phyloP scores from a whole-genome alignment of 2,797 vertebrate species.

The Tokudaia tokunoshimensis region DNA sequence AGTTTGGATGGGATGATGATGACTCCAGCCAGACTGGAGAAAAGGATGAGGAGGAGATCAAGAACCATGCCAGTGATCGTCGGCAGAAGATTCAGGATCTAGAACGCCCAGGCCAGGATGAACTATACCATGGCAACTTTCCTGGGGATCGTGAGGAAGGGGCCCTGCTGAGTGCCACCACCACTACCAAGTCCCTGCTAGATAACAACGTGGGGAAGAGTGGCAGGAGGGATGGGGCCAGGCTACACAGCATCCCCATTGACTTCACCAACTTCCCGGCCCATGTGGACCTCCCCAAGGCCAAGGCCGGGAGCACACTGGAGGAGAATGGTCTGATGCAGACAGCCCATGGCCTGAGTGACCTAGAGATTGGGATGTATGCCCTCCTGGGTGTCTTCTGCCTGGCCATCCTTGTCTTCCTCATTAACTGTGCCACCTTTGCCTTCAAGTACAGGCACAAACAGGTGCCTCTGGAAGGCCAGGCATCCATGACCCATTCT shows the following conservation, averaged over 20 bases:
- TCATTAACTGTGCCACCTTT: conserved; percentile 97
- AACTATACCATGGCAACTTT: conserved; percentile 90
- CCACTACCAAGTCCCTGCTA: conserved; percentile 91
- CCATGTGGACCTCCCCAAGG: conserved; percentile 92
- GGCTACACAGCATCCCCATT: conserved; percentile 92
- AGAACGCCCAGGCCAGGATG: conserved; percentile 90
- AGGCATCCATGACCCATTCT: conserved; percentile 93
- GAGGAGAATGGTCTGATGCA: conserved; percentile 91
- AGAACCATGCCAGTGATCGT: conserved; percentile 92
- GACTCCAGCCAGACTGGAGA: conserved; percentile 85
- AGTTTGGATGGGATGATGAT: conserved; percentile 91
- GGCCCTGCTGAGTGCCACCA: conserved; percentile 87
- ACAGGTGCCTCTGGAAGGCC: conserved; percentile 94
- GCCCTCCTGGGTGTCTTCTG: conserved; percentile 98
- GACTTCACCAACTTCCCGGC: conserved; percentile 96
- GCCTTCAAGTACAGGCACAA: conserved; percentile 96
- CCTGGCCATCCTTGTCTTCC: conserved; percentile 97
- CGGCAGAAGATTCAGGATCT: conserved; percentile 89
- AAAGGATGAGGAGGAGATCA: conserved; percentile 90
- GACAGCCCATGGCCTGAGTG: conserved; percentile 92
- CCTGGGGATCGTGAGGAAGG: conserved; percentile 92
- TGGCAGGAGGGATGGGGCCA: conserved; percentile 88
- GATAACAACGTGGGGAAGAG: conserved; percentile 84
- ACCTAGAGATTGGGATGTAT: conserved; percentile 99
- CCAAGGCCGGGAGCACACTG: conserved; percentile 87